phyloP scores from a whole-genome alignment of 2,888 invertebrate genomes.

The Synanthedon andrenaeformis region DNA sequence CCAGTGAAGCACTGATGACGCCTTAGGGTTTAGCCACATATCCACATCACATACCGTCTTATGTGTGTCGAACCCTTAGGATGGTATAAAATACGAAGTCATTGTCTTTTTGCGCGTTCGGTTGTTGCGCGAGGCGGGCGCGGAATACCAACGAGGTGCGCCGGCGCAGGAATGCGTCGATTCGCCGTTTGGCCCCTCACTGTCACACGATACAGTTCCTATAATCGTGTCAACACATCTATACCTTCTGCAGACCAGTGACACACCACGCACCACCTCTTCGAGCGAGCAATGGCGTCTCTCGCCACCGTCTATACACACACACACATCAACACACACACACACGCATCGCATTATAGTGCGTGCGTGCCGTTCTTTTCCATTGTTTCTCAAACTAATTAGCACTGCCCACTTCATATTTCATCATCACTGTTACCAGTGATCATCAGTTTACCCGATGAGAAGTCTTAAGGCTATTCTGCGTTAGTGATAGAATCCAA shows the following conservation, averaged over 20 bases:
- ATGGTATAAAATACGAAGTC: conserved; percentile 59
- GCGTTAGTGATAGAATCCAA: too few relatives aligned
- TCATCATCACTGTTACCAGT: too few relatives aligned
- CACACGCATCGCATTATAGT: too few relatives aligned
- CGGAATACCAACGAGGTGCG: conserved; percentile 56
- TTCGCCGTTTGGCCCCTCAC: conserved; percentile 20
- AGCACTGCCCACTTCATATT: too few relatives aligned
- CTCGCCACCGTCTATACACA: too few relatives aligned
- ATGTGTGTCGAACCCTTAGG: conserved; percentile 41
- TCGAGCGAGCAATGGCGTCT: conserved; percentile 2
- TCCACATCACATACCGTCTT: too few relatives aligned
- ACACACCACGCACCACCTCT: conserved; percentile 7
- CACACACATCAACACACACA: too few relatives aligned
- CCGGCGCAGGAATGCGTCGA: conserved; percentile 25
- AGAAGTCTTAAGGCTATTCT: too few relatives aligned
- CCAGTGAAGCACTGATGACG: not conserved
- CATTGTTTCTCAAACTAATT: not conserved
- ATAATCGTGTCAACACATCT: too few relatives aligned
- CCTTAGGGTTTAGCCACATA: not conserved
- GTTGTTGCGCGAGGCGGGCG: conserved; percentile 40
- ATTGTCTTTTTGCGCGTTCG: conserved; percentile 60
- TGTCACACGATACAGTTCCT: conserved; percentile 8
- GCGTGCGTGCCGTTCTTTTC: not conserved
- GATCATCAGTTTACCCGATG: too few relatives aligned
- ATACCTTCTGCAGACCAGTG: too few relatives aligned